phyloP scores from a whole-genome alignment of 2,113 vertebrate genomes.

The Poeciliopsis retropinna region DNA sequence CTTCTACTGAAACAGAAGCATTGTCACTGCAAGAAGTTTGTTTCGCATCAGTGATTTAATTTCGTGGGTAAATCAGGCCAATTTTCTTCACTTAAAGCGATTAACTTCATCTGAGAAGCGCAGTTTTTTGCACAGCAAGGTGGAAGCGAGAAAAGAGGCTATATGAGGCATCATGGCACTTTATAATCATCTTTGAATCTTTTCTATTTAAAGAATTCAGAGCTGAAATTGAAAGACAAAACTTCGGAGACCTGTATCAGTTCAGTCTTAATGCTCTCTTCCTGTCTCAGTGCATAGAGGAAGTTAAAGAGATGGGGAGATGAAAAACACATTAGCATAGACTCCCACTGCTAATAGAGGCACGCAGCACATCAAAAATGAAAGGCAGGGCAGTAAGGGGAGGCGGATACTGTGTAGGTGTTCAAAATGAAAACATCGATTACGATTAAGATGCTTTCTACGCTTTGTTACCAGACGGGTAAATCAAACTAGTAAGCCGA shows the following conservation, averaged over 20 bases:
- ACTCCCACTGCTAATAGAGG: slow-evolving; percentile 21
- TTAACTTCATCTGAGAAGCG: slow-evolving; percentile 34
- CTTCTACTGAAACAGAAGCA: slow-evolving; percentile 16
- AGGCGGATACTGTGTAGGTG: slow-evolving; percentile 7
- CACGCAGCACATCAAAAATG: slow-evolving; percentile 19
- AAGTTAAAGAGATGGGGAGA: slow-evolving; percentile 19
- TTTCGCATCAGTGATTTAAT: slow-evolving; percentile 20
- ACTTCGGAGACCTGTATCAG: slow-evolving; percentile 34
- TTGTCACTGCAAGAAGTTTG: neutral
- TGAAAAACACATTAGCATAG: slow-evolving; percentile 58
- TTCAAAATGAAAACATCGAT: slow-evolving; percentile 45
- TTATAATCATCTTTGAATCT: slow-evolving; percentile 8
- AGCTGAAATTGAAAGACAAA: slow-evolving; percentile 35
- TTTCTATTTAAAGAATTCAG: slow-evolving; percentile 26
- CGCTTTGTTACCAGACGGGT: slow-evolving; percentile 12
- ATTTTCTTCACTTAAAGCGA: slow-evolving; percentile 51
- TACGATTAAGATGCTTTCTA: neutral
- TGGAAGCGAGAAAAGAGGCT: slow-evolving; percentile 1
- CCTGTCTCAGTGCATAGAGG: slow-evolving; percentile 39
- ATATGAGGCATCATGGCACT: neutral
- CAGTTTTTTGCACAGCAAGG: slow-evolving; percentile 20
- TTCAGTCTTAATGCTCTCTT: slow-evolving; percentile 39
- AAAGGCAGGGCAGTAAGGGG: slow-evolving; percentile 4
- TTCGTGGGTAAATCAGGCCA: slow-evolving; percentile 8
- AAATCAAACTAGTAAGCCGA: neutral